These are phyloP conservation scores for Nasonia oneida DNA, from an alignment of 2,888 invertebrate species.

Conservation along the genomic window DNA sequence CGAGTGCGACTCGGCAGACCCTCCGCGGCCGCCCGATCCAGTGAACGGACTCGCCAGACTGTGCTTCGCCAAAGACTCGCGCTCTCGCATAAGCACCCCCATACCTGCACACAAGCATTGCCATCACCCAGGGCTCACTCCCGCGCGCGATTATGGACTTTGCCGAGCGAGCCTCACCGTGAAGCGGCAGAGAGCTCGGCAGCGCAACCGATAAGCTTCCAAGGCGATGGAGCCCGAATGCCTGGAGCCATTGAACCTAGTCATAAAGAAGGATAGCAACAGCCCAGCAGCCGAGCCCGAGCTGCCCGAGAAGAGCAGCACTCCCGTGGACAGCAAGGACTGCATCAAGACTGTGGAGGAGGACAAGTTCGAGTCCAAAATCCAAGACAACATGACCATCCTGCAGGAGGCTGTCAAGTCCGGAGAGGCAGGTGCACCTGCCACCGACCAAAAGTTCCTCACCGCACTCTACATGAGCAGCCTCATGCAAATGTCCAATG, in stretches of 20 bases:
- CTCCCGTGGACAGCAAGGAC: constrained; percentile 45
- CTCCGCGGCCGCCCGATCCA: background rate
- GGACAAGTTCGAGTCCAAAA: constrained; percentile 66
- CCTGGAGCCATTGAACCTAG: constrained; percentile 81
- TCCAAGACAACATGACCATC: constrained; percentile 73
- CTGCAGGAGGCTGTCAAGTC: constrained; percentile 74
- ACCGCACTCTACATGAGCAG: constrained; percentile 78
- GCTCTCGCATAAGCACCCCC: background rate
- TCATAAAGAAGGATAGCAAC: constrained; percentile 78
- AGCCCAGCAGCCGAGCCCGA: constrained; percentile 46
- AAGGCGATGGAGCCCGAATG: constrained; percentile 78
- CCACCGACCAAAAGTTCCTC: constrained; percentile 78
- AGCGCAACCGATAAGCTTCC: constrained; percentile 52
- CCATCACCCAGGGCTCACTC: background rate
- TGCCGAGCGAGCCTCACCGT: background rate
- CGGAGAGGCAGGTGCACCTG: constrained; percentile 63
- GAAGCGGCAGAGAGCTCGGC: constrained; percentile 18
- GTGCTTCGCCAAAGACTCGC: background rate
- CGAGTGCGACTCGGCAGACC: background rate
- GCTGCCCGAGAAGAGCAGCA: constrained; percentile 36
- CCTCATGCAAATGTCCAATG: constrained; percentile 76
- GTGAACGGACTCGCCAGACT: background rate
- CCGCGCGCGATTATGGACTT: background rate
- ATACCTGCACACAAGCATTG: background rate
- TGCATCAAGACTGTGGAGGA: constrained; percentile 15